Evolutionary conservation across 1,140 invertebrate species (phyloP).

Genomic region (Neodiprion virginianus): DNA sequence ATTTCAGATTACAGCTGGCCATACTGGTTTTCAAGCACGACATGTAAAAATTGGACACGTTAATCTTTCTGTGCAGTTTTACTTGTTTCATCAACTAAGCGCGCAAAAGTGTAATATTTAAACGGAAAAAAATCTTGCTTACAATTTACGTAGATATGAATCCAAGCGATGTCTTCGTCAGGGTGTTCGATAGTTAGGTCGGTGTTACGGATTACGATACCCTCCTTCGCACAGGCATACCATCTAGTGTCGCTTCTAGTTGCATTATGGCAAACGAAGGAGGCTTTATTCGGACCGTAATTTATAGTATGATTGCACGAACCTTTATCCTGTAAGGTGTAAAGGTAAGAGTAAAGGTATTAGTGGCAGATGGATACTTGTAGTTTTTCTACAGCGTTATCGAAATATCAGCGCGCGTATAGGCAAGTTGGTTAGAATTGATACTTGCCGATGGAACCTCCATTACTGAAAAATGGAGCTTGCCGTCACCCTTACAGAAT

Average conservation of each 20-base stretch:
- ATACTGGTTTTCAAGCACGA: constrained; percentile 22
- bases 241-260: constrained; percentile 62
- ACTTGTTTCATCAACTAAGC: not conserved
- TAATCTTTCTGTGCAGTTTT: not conserved
- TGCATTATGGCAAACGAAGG: no score
- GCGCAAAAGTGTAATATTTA: not conserved
- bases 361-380: no score
- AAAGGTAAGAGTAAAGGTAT: no score
- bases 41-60: not conserved
- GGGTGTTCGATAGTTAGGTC: constrained; percentile 9
- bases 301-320: no score
- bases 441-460: no score
- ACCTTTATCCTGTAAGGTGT: no score
- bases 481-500: no score
- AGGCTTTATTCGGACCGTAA: no score
- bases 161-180: constrained; percentile 53
- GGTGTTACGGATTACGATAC: constrained; percentile 44
- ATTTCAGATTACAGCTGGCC: constrained; percentile 12
- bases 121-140: constrained; percentile 38
- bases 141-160: constrained; percentile 75
- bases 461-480: no score
- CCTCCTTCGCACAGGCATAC: constrained; percentile 65
- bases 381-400: no score
- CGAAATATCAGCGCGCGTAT: no score
- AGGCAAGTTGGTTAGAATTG: no score